Conservation (phyloP, 2,888 invertebrate genomes). For the Sturmia bella region DNA sequence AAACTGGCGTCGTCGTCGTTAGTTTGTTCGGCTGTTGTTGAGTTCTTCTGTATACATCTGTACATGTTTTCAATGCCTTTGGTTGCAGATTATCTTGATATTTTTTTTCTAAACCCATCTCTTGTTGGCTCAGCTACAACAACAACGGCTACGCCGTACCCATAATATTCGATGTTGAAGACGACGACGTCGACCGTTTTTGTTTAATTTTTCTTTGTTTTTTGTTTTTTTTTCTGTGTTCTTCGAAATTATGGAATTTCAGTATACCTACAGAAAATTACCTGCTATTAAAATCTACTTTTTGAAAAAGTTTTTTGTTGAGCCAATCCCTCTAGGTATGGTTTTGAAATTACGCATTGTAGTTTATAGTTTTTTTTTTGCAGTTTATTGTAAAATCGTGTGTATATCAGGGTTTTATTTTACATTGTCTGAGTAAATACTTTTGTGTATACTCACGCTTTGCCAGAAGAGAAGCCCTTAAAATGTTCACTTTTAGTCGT, state of each 20-base stretch:
- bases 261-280: conserved; percentile 48
- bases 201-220: not conserved
- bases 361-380: conserved; percentile 16
- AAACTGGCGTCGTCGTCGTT: conserved; percentile 41
- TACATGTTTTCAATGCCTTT: conserved; percentile 58
- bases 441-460: not conserved
- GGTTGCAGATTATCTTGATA: conserved; percentile 61
- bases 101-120: conserved; percentile 45
- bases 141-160: conserved; percentile 15
- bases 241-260: conserved; percentile 46
- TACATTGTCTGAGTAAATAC: conserved; percentile 27
- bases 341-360: conserved; percentile 25
- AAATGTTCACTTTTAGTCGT: conserved; percentile 40
- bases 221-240: conserved; percentile 6
- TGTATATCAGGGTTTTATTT: conserved; percentile 46
- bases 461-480: conserved; percentile 43
- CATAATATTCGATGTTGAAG: conserved; percentile 7
- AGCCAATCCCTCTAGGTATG: conserved; percentile 47
- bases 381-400: conserved; percentile 19
- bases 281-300: conserved; percentile 17
- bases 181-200: conserved; percentile 31
- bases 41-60: conserved; percentile 24
- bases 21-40: conserved; percentile 44
- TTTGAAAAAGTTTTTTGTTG: conserved; percentile 37
- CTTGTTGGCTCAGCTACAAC: conserved; percentile 29